phyloP scores from a whole-genome alignment of 2,888 invertebrate genomes.

The Mythimna ferrago region DNA sequence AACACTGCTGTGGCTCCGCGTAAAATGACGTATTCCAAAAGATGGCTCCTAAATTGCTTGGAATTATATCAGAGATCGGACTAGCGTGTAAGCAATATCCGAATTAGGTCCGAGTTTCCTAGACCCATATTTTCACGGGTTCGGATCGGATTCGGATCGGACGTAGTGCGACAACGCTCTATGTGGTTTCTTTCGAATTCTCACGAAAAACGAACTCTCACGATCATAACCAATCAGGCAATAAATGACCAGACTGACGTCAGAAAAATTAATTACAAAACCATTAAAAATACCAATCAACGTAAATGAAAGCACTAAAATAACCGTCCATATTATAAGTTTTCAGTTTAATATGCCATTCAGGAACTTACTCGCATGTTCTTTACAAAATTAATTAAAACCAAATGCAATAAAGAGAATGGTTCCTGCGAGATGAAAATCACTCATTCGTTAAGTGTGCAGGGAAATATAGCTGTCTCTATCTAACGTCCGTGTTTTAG shows the following conservation, averaged over 20 bases:
- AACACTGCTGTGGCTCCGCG: too few species aligned
- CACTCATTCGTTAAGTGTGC: constrained; percentile 45
- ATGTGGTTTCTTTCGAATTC: not conserved
- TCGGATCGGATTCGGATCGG: too few species aligned
- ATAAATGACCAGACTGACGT: not conserved
- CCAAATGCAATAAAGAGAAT: constrained; percentile 58
- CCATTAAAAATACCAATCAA: constrained; percentile 11
- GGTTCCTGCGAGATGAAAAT: constrained; percentile 50
- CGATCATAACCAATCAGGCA: not conserved
- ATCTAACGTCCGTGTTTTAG: constrained; percentile 47
- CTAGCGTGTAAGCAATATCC: too few species aligned
- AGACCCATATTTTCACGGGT: too few species aligned
- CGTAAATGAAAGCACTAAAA: constrained; percentile 18
- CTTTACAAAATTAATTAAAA: constrained; percentile 65
- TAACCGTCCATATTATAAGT: constrained; percentile 29
- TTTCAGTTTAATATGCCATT: constrained; percentile 26
- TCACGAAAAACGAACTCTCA: not conserved
- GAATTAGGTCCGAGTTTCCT: too few species aligned
- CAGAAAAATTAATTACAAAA: constrained; percentile 2
- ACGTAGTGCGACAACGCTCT: too few species aligned
- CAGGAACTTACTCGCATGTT: constrained; percentile 34
- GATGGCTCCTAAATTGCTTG: too few species aligned
- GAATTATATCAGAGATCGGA: too few species aligned
- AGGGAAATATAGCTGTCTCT: constrained; percentile 54
- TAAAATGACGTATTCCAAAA: too few species aligned